Conservation (phyloP, 2,888 invertebrate genomes). For the Troides aeacus region DNA sequence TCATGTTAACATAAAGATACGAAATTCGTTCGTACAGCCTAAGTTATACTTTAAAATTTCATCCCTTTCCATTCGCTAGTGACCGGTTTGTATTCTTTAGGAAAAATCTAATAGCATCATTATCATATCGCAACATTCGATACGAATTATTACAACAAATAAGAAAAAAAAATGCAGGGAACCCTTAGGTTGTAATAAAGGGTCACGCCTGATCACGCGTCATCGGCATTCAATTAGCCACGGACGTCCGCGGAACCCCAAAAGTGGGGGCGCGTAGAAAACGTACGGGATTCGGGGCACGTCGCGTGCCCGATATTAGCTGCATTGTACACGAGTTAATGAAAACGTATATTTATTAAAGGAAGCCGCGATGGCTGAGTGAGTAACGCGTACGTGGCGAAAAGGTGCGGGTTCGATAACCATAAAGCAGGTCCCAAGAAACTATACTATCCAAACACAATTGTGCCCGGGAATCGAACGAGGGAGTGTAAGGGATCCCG, state of each 20-base stretch:
- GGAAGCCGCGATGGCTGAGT: too few relatives aligned
- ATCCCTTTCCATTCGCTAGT: too few relatives aligned
- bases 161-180: slow-evolving; percentile 1
- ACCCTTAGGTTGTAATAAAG: slow-evolving; percentile 14
- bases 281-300: slow-evolving; percentile 7
- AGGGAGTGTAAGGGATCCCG: too few relatives aligned
- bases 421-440: too few relatives aligned
- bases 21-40: too few relatives aligned
- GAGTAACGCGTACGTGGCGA: too few relatives aligned
- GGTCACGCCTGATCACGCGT: slow-evolving; percentile 30
- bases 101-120: too few relatives aligned
- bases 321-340: background rate
- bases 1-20: too few relatives aligned
- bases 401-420: too few relatives aligned
- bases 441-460: too few relatives aligned
- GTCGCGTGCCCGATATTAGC: slow-evolving; percentile 14
- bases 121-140: background rate
- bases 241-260: slow-evolving; percentile 21
- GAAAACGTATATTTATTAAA: slow-evolving; percentile 1
- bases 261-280: slow-evolving; percentile 18
- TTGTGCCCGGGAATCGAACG: too few relatives aligned
- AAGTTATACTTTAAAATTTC: too few relatives aligned
- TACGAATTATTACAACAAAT: background rate
- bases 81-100: background rate
- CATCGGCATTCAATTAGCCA: slow-evolving; percentile 35